A percentile compares a stretch with the other conserved stretches of the same genome.
Conservation (phyloP, 2,797 vertebrate species). For the Lacerta viridis region DNA sequence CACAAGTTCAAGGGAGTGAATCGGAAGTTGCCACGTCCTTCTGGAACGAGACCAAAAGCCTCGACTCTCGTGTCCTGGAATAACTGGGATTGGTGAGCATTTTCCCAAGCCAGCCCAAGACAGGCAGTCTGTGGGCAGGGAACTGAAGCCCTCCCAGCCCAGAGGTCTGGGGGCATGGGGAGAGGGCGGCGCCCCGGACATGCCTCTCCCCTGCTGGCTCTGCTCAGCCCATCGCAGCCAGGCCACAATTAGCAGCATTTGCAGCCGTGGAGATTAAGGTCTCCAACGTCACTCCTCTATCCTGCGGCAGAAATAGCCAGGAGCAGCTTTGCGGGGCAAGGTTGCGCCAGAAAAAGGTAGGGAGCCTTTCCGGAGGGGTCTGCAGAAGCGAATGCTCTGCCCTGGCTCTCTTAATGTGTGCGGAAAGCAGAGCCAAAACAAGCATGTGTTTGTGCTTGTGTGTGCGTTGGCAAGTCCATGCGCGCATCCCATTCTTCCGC, state of each 20-base stretch:
- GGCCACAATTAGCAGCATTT: slow-evolving; percentile 9
- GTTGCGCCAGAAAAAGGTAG: neutral
- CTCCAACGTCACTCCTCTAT: neutral
- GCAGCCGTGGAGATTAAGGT: slow-evolving; percentile 1
- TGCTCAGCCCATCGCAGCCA: neutral
- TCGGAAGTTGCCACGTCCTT: neutral
- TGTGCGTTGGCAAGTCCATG: fast-evolving
- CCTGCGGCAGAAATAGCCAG: slow-evolving; percentile 40
- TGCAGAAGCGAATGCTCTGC: neutral
- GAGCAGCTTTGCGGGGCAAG: slow-evolving; percentile 23
- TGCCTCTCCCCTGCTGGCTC: neutral
- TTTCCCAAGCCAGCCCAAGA: too few relatives aligned
- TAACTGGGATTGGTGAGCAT: neutral
- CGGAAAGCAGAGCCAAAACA: too few relatives aligned
- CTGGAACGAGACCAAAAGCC: neutral
- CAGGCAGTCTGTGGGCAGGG: neutral
- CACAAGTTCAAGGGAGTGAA: neutral
- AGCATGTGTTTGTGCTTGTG: fast-evolving
- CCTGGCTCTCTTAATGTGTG: neutral
- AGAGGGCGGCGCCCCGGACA: fast-evolving
- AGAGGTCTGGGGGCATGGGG: neutral
- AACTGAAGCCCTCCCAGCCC: neutral
- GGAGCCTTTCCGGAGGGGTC: neutral
- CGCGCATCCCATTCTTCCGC: neutral
- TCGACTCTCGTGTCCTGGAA: neutral